Percentiles rank a stretch among this genome's conserved stretches.
phyloP scores from a whole-genome alignment of 1,140 invertebrate genomes.

The Sipha flava region DNA sequence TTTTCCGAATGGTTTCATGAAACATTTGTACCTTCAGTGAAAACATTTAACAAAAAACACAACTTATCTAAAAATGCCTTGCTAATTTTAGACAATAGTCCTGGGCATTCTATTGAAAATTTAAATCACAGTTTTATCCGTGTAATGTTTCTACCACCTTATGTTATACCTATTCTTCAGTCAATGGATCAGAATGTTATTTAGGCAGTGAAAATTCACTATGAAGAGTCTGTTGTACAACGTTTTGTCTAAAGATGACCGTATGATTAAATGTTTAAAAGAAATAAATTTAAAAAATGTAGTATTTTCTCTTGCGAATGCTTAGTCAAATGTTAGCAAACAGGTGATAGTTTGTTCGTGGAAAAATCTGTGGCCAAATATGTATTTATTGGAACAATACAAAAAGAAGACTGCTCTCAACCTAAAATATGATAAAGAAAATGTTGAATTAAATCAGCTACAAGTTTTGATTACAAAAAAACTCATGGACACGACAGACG shows the following conservation, averaged over 20 bases:
- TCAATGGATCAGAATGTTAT: not conserved
- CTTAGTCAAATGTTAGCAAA: not conserved
- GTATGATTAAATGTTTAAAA: slow-evolving; percentile 9
- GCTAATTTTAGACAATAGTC: not conserved
- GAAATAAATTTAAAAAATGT: not conserved
- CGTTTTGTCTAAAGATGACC: not conserved
- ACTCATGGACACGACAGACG: not conserved
- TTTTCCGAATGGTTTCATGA: not conserved
- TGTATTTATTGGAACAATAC: not conserved
- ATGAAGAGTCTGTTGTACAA: not conserved
- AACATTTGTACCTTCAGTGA: not conserved
- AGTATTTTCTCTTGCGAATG: not conserved
- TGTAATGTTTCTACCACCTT: not conserved
- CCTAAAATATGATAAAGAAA: not conserved
- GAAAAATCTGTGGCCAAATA: not conserved
- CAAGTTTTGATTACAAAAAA: not conserved
- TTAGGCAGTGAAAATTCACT: not conserved
- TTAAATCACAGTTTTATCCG: not conserved
- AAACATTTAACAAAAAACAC: not conserved
- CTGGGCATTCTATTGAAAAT: not conserved
- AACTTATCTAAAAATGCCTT: not conserved
- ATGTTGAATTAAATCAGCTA: not conserved
- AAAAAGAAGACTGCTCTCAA: not conserved
- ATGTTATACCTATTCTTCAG: not conserved
- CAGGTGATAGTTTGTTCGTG: not conserved